Evolutionary conservation across 2,113 vertebrate genomes (phyloP), one percentile per base, ranked within the genome.

Genomic region (Sakesphorus luctuosus): DNA sequence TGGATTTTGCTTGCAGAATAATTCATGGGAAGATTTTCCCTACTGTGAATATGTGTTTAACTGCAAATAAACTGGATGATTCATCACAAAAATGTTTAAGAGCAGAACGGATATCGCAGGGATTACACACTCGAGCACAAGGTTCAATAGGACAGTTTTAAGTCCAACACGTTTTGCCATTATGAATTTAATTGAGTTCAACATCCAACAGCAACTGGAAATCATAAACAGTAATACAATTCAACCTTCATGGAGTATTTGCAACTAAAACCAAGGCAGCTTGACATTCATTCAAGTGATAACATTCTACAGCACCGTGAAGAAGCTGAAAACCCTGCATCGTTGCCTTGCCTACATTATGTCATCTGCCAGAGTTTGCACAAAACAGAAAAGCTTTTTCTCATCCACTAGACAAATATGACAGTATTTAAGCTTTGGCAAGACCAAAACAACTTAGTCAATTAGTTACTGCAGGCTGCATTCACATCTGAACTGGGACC

Each of bases 301-400:
- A 40, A 33, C 0, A 0, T 25, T 68, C 18, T 40, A 68, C 24
- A 49, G 2, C 9, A 19, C 28, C 36, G 8, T 1, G 20, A 79
- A 52, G 73, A 28, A 26, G 15, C 5, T 0, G 0, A 73, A 66
- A 91, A 15, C 2, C 16, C 25, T 43, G 10, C 7, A 0, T 47
- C 24, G 50, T 28, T 35, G 8, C 67, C 33, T 55, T 12, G 11
- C 58, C 67, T 71, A 73, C 11, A 18, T 10, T 7, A 43, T 29
- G 40, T 10, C 73, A 49, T 7, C 7, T 58, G 43, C 20, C 33
- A 53, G 2, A 24, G 59, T 72, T 56, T 68, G 33, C 35, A 63
- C 17, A 59, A 65, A 91, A 56, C 35, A 81, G 44, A 68, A 73
- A 35, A 87, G 56, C 10, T 72, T 89, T 87, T 94, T 36, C 75